phyloP scores from a whole-genome alignment of 2,888 invertebrate species.

The Loripinus fragilis region DNA sequence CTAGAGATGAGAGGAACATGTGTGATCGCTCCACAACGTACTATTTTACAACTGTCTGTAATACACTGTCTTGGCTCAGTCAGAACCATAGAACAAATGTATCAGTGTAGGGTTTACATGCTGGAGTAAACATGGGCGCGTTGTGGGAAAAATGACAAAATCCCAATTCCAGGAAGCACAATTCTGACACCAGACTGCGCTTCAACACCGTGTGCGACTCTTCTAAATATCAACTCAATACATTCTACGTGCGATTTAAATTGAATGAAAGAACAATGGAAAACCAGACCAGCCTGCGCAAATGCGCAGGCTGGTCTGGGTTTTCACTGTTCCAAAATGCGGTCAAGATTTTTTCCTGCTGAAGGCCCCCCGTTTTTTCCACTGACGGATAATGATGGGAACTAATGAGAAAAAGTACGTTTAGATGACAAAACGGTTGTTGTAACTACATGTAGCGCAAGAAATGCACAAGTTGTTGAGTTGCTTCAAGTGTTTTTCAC shows the following conservation, averaged over 20 bases:
- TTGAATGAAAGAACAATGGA: neutral
- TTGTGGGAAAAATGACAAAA: too few relatives aligned
- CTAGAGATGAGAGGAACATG: neutral
- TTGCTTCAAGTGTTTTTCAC: slow-evolving; percentile 1
- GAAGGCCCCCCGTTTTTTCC: neutral
- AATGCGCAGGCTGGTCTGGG: neutral
- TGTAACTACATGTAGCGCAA: neutral
- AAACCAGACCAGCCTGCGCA: neutral
- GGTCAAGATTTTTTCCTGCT: neutral
- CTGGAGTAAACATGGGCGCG: too few relatives aligned
- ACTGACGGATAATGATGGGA: neutral
- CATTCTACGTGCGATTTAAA: too few relatives aligned
- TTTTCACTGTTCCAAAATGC: neutral
- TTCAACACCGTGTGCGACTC: too few relatives aligned
- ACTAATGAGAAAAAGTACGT: slow-evolving; percentile 7
- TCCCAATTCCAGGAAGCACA: too few relatives aligned
- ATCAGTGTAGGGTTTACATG: neutral
- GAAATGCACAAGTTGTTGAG: neutral
- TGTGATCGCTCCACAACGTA: slow-evolving; percentile 1
- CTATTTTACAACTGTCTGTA: slow-evolving; percentile 11
- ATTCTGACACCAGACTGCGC: too few relatives aligned
- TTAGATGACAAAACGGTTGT: neutral
- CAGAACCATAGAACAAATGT: neutral
- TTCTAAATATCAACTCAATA: too few relatives aligned
- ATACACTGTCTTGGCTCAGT: neutral